Base-by-base conservation (phyloP, 2,888 invertebrate genomes). In the Lutraria lutraria region DNA sequence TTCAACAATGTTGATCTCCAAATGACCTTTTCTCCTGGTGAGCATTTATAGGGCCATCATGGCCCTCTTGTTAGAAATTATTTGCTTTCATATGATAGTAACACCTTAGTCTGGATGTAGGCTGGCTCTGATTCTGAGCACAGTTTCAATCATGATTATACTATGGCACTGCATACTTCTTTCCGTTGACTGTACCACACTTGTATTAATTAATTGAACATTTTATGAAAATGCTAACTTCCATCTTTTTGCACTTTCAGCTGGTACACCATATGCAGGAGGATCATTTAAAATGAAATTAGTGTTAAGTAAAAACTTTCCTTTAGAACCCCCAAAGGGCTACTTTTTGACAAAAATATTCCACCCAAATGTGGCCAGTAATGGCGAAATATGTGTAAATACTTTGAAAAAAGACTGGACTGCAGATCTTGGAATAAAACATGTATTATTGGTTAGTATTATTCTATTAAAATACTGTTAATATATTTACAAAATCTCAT, bases 401-500 rank as follows among this genome's bases (percentile, higher is more conserved):
- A 99, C 99, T 90, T 97, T 99, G 91, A 98, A 98, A 97, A 99
- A 98, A 97, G 99, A 99, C 97, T 99, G 99, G 99, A 98, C 98
- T 96, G 98, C 99, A 91, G 98, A 99, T 97, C 98, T 99, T 96
- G 99, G 99, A 96, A 98, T 99, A 93, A 98, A 98, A 97, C 99
- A 99, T 97, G 98, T 99, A 97, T 97, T 99, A 96, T 97, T 99
- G 97, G 98, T 98, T 97, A 97, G 97, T 97, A 84, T 56, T 56
- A 19, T 56, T 19, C 15, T 19, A 13, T 21, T 56, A 8, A 54
- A 13, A 13, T 56, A 56, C 19, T 56, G 3, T 56, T 56, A 16
- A 56, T 16, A 56, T 19, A 54, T 56, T 3, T 19, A 19, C 21
- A 56, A 56, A 56, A 56, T 21, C 56, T 43, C 43, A 43, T 4